phyloP scores from a whole-genome alignment of 2,797 vertebrate genomes.

The Tenualosa thibaudeaui region DNA sequence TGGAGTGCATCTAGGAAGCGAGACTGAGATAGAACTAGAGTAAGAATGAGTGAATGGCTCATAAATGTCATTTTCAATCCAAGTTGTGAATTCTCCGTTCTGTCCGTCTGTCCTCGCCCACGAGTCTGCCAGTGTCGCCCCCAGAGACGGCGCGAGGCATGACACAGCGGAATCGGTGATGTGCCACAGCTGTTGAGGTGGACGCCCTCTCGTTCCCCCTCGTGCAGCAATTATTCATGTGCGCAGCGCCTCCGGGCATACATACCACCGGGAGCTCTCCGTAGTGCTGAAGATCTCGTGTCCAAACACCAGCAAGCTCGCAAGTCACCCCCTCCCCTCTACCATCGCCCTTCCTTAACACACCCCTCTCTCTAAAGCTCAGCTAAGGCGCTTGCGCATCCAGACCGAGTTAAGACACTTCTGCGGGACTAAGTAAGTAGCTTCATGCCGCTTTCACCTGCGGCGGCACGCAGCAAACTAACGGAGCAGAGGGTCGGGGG shows the following conservation, averaged over 20 bases:
- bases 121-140: not conserved
- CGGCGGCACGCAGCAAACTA: constrained; percentile 28
- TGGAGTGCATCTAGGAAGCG: not conserved
- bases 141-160: not conserved
- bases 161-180: not conserved
- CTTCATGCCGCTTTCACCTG: constrained; percentile 20
- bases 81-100: not conserved
- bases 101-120: not conserved
- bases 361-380: not conserved
- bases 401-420: constrained; percentile 29
- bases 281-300: constrained; percentile 29
- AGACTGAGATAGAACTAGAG: not conserved
- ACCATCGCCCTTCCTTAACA: not conserved
- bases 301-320: constrained; percentile 2
- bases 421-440: constrained; percentile 44
- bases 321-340: not conserved
- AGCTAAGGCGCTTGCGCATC: constrained; percentile 51
- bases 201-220: not conserved
- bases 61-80: not conserved
- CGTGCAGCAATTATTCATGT: not conserved
- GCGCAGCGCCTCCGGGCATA: not conserved
- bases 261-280: constrained; percentile 24
- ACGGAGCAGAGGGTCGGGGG: not conserved
- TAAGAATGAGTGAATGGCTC: too few species aligned
- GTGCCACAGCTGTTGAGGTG: constrained; percentile 1